A percentile compares a stretch with the other conserved stretches of the same genome.
phyloP scores from a whole-genome alignment of 1,140 invertebrate species.

The Pissodes strobi region DNA sequence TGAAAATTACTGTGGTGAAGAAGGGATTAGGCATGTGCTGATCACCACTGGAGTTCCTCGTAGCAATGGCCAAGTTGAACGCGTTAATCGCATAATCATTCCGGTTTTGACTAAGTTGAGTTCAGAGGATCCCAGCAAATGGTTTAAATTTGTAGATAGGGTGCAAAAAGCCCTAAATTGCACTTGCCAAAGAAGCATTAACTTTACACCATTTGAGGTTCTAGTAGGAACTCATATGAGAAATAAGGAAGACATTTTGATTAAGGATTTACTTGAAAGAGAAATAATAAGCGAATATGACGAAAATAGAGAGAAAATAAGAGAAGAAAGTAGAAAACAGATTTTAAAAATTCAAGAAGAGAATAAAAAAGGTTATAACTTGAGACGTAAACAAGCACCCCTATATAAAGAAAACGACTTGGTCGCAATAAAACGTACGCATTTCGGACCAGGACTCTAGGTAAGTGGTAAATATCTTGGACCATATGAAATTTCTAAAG shows the following conservation, averaged over 20 bases:
- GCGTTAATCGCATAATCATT: conserved; percentile 44
- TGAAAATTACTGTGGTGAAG: conserved; percentile 41
- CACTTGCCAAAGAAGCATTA: conserved; percentile 49
- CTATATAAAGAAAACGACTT: conserved; percentile 26
- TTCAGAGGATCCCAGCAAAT: conserved; percentile 39
- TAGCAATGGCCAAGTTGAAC: conserved; percentile 50
- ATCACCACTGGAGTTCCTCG: conserved; percentile 48
- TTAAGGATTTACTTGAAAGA: conserved; percentile 27
- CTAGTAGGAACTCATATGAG: conserved; percentile 47
- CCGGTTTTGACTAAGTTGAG: conserved; percentile 43
- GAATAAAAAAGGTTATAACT: conserved; percentile 45
- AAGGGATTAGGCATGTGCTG: conserved; percentile 38
- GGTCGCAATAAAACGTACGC: conserved; percentile 28
- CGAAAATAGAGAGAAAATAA: conserved; percentile 36
- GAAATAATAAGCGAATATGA: conserved; percentile 10
- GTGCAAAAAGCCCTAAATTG: conserved; percentile 50
- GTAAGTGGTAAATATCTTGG: no score
- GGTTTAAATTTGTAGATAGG: conserved; percentile 46
- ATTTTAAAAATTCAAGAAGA: conserved; percentile 50
- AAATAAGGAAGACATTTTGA: conserved; percentile 35
- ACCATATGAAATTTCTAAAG: no score
- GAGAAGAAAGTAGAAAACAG: conserved; percentile 40
- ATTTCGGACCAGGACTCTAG: no score
- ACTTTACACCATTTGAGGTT: conserved; percentile 49
- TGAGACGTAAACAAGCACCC: conserved; percentile 15